Conservation (phyloP, 2,888 invertebrate genomes). For the Brachypterus glaber region DNA sequence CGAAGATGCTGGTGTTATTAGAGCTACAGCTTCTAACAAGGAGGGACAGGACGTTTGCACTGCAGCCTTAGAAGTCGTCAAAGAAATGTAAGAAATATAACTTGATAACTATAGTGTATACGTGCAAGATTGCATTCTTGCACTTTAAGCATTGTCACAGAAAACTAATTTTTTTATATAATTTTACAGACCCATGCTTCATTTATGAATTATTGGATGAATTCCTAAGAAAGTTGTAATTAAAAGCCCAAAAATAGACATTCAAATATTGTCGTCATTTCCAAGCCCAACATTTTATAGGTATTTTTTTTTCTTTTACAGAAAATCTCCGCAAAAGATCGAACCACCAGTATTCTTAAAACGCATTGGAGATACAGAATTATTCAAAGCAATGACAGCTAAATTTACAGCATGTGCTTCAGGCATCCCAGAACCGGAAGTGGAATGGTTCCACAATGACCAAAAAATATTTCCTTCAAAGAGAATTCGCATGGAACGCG, state of each 20-base stretch:
- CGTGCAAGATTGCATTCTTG: too few species aligned
- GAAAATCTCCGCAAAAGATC: constrained; percentile 61
- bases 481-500: constrained; percentile 72
- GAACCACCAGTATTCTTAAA: constrained; percentile 85
- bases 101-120: too few species aligned
- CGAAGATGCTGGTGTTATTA: constrained; percentile 64
- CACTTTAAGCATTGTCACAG: too few species aligned
- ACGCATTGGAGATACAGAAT: constrained; percentile 79
- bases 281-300: neutral
- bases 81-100: constrained; percentile 71
- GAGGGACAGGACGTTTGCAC: constrained; percentile 71
- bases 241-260: neutral
- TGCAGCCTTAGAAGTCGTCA: constrained; percentile 66
- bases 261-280: too few species aligned
- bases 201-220: neutral
- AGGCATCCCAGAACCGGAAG: constrained; percentile 79
- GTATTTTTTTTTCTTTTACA: constrained; percentile 33
- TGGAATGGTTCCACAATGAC: constrained; percentile 77
- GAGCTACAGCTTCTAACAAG: constrained; percentile 67
- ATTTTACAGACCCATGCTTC: too few species aligned
- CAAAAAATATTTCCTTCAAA: constrained; percentile 72
- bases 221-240: neutral
- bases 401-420: constrained; percentile 90
- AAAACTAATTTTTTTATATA: too few species aligned
- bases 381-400: constrained; percentile 78